phyloP scores from a whole-genome alignment of 2,888 invertebrate species.

The Mantis religiosa region DNA sequence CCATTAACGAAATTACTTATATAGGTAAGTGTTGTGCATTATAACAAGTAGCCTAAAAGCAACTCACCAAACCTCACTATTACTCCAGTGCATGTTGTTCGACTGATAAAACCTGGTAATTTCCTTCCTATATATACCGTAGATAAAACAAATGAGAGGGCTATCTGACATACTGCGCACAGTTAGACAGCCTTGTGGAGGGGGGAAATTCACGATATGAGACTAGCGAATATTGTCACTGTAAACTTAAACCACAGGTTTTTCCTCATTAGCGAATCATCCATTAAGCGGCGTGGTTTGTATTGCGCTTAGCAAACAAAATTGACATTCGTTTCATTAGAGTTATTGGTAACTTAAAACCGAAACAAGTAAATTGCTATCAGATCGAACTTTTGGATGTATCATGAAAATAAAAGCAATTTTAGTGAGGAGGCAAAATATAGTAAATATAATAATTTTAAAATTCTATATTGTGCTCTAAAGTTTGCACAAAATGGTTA shows the following conservation, averaged over 20 bases:
- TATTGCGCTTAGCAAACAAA: neutral
- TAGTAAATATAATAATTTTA: too few species aligned
- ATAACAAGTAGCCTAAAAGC: neutral
- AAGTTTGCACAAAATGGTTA: too few species aligned
- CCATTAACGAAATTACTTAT: too few species aligned
- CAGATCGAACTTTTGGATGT: neutral
- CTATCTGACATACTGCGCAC: neutral
- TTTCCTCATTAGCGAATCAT: neutral
- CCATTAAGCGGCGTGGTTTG: neutral
- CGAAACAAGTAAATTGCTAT: too few species aligned
- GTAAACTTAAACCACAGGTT: neutral
- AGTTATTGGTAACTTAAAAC: neutral
- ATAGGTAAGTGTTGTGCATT: too few species aligned
- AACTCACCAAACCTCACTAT: neutral
- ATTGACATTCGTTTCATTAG: neutral
- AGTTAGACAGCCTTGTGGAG: neutral
- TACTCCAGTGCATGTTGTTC: neutral
- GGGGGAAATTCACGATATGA: neutral
- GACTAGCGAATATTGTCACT: neutral
- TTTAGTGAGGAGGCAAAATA: too few species aligned
- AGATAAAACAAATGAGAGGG: neutral
- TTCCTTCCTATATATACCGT: neutral
- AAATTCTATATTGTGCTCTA: too few species aligned
- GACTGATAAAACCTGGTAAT: neutral
- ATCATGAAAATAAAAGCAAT: too few species aligned